Percentiles rank a stretch among this genome's conserved stretches.
phyloP scores from a whole-genome alignment of 2,888 invertebrate species.

The Hedya salicella region DNA sequence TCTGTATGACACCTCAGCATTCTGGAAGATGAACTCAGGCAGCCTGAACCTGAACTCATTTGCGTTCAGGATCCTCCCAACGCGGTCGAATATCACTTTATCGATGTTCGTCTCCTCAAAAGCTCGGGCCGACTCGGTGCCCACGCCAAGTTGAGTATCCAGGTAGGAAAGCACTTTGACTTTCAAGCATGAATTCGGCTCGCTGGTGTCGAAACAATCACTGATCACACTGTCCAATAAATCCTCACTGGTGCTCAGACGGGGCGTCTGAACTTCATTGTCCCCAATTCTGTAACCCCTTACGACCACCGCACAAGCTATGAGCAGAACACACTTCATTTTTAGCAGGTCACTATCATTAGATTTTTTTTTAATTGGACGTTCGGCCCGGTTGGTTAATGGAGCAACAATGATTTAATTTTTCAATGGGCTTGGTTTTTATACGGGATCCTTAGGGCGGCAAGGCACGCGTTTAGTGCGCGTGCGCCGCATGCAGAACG shows the following conservation, averaged over 20 bases:
- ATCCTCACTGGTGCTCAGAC: constrained; percentile 87
- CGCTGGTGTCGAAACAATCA: constrained; percentile 88
- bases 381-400: constrained; percentile 78
- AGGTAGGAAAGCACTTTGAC: constrained; percentile 90
- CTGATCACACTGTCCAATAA: constrained; percentile 89
- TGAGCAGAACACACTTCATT: constrained; percentile 83
- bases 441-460: constrained; percentile 85
- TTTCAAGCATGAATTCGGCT: constrained; percentile 90
- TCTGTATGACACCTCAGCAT: constrained; percentile 87
- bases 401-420: constrained; percentile 84
- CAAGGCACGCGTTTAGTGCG: constrained; percentile 73
- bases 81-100: constrained; percentile 90
- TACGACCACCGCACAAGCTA: constrained; percentile 81
- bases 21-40: constrained; percentile 89
- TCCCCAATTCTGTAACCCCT: constrained; percentile 81
- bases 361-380: constrained; percentile 77
- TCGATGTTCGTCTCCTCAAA: constrained; percentile 87
- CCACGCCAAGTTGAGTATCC: constrained; percentile 88
- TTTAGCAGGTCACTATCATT: constrained; percentile 72
- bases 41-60: constrained; percentile 90
- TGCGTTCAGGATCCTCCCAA: constrained; percentile 88
- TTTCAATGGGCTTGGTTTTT: constrained; percentile 88
- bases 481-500: constrained; percentile 71
- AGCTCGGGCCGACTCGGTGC: constrained; percentile 86
- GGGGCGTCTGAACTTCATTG: constrained; percentile 83